Evolutionary conservation across 2,888 invertebrate genomes (phyloP).

Genomic region (Dryobota labecula): DNA sequence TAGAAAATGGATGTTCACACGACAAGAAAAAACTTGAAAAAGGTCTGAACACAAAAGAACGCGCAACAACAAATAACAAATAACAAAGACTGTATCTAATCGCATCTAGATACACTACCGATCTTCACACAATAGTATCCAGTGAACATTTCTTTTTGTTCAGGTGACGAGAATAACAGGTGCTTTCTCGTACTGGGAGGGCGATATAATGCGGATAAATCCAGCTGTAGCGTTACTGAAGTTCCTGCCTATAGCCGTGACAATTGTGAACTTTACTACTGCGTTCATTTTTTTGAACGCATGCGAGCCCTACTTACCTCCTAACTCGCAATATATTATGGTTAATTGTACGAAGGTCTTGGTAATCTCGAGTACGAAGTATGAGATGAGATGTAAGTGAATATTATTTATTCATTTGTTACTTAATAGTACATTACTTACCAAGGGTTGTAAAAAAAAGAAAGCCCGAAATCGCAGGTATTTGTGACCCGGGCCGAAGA

Average conservation of each 20-base stretch:
- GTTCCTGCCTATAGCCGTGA: constrained; percentile 82
- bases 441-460: too few relatives aligned
- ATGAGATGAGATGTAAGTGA: constrained; percentile 74
- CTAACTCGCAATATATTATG: constrained; percentile 63
- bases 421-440: too few relatives aligned
- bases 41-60: constrained; percentile 22
- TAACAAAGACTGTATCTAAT: constrained; percentile 39
- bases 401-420: not conserved
- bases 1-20: constrained; percentile 13
- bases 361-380: constrained; percentile 64
- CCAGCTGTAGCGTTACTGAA: constrained; percentile 81
- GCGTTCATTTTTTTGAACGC: constrained; percentile 80
- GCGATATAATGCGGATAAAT: constrained; percentile 83
- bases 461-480: too few relatives aligned
- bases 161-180: constrained; percentile 84
- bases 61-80: constrained; percentile 37
- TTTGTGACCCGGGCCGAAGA: too few relatives aligned
- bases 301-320: constrained; percentile 71
- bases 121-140: constrained; percentile 48
- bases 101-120: constrained; percentile 32
- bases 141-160: constrained; percentile 58
- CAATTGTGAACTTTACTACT: constrained; percentile 82
- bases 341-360: constrained; percentile 79
- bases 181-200: constrained; percentile 83
- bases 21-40: constrained; percentile 5